These are phyloP conservation scores for Diploscapter pachys DNA, from an alignment of 1,140 invertebrate genomes.

Conservation along the genomic window DNA sequence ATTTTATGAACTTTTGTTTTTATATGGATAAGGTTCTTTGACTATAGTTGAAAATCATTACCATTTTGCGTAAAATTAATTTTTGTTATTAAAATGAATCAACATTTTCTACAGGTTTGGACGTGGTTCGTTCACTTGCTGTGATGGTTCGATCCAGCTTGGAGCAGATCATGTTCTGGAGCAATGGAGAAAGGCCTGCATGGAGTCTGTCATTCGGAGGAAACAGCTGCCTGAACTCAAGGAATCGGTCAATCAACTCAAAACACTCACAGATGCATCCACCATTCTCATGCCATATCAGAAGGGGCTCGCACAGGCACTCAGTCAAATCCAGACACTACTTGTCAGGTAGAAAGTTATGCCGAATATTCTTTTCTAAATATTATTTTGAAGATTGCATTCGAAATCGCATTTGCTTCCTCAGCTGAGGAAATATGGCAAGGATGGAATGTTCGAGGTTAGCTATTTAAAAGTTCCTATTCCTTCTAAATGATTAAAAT, in stretches of 20 bases:
- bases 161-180: constrained; percentile 39
- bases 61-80: background rate
- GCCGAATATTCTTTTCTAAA: constrained; percentile 3
- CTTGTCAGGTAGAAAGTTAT: constrained; percentile 17
- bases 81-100: constrained; percentile 1
- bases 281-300: constrained; percentile 20
- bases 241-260: constrained; percentile 20
- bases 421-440: constrained; percentile 8
- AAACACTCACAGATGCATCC: constrained; percentile 14
- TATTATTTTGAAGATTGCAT: constrained; percentile 10
- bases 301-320: constrained; percentile 27
- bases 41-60: background rate
- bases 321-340: constrained; percentile 19
- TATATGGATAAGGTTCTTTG: no score
- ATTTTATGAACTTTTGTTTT: no score
- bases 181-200: constrained; percentile 32
- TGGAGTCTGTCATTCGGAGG: constrained; percentile 16
- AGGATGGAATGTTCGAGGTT: constrained; percentile 33
- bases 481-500: no score
- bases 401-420: constrained; percentile 4
- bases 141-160: constrained; percentile 36
- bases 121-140: constrained; percentile 39
- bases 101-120: constrained; percentile 17
- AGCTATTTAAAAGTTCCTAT: background rate
- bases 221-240: constrained; percentile 20